Evolutionary conservation across 1,140 invertebrate species (phyloP).

Genomic region (Condylostylus longicornis): DNA sequence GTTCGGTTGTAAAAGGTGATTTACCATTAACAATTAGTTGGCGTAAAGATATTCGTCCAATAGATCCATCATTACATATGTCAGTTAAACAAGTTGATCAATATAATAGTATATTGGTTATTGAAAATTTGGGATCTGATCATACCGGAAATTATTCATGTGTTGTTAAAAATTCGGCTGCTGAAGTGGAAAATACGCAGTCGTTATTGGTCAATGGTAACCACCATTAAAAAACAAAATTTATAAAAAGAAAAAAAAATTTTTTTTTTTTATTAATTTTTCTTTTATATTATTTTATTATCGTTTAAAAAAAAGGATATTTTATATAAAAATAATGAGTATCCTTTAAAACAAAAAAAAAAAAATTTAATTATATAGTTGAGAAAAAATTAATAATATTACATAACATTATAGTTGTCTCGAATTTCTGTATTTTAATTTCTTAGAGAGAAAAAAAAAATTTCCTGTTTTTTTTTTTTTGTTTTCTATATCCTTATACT

Average conservation of each 20-base stretch:
- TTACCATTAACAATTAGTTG: slow-evolving; percentile 58
- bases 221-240: slow-evolving; percentile 7
- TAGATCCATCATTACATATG: slow-evolving; percentile 45
- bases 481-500: too few relatives aligned
- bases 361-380: slow-evolving; percentile 5
- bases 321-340: too few relatives aligned
- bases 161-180: slow-evolving; percentile 54
- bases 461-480: too few relatives aligned
- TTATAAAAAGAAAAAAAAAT: background rate
- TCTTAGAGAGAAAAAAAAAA: too few relatives aligned
- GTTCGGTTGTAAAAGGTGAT: slow-evolving; percentile 63
- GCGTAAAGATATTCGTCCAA: slow-evolving; percentile 54
- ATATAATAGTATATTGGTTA: slow-evolving; percentile 62
- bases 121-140: slow-evolving; percentile 57
- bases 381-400: too few relatives aligned
- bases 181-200: slow-evolving; percentile 55
- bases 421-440: too few relatives aligned
- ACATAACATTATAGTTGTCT: too few relatives aligned
- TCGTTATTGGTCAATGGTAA: slow-evolving; percentile 69
- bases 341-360: too few relatives aligned
- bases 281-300: too few relatives aligned
- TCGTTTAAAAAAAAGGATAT: too few relatives aligned
- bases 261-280: background rate
- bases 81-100: slow-evolving; percentile 56
- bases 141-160: slow-evolving; percentile 67